A percentile compares a stretch with the other conserved stretches of the same genome.
These are phyloP conservation scores for Acanthurus lineatus DNA, from an alignment of 2,797 vertebrate species.

Conservation along the genomic window DNA sequence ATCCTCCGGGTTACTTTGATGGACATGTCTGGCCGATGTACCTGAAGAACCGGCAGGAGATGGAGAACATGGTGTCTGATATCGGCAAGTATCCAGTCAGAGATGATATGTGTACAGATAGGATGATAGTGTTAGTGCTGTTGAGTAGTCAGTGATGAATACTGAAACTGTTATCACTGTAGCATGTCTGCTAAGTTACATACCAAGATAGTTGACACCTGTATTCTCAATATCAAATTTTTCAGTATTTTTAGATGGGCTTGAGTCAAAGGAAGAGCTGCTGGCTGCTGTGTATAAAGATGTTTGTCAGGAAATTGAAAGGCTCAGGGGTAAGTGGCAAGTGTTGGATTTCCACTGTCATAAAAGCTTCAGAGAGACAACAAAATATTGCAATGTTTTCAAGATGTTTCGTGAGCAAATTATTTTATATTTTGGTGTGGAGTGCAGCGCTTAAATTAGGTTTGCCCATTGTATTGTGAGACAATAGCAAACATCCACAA, in stretches of 20 bases:
- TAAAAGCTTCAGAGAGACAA: background rate
- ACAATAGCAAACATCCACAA: too few relatives aligned
- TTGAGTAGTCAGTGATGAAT: background rate
- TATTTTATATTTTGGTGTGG: background rate
- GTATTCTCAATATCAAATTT: background rate
- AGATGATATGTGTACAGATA: background rate
- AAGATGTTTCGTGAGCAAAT: background rate
- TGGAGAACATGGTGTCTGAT: constrained; percentile 82
- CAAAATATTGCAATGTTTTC: background rate
- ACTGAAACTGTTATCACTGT: background rate
- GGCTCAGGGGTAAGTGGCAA: constrained; percentile 77
- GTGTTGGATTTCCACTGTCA: background rate
- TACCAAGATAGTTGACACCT: background rate
- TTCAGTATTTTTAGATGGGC: constrained; percentile 92
- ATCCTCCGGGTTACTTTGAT: constrained; percentile 92
- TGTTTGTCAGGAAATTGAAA: constrained; percentile 82
- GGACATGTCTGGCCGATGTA: constrained; percentile 97
- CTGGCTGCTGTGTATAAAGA: constrained; percentile 85
- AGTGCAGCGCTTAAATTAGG: background rate
- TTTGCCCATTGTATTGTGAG: background rate
- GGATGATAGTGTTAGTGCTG: background rate
- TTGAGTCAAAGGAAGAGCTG: constrained; percentile 87
- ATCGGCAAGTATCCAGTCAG: constrained; percentile 81
- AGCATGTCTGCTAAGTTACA: background rate
- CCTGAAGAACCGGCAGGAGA: constrained; percentile 88